These are phyloP conservation scores for Lucilia cuprina DNA, from an alignment of 1,140 invertebrate genomes.

Conservation along the genomic window DNA sequence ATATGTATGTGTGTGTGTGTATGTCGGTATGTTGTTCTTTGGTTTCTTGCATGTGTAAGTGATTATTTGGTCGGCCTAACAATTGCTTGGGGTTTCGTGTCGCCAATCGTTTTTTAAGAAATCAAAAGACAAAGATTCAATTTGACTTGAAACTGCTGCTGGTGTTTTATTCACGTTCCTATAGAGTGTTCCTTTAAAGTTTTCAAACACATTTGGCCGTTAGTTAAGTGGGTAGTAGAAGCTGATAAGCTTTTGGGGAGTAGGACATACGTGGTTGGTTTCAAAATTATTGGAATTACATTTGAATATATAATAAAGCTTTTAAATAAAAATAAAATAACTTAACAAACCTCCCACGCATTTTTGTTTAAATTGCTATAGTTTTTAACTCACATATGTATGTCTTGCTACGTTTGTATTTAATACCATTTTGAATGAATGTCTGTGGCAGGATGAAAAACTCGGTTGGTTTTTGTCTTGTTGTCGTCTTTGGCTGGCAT, in stretches of 20 bases:
- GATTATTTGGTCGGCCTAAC: constrained; percentile 48
- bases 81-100: constrained; percentile 37
- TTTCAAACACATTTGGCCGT: background rate
- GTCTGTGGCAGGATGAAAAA: background rate
- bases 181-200: background rate
- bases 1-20: no score
- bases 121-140: constrained; percentile 33
- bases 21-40: background rate
- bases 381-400: background rate
- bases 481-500: constrained; percentile 20
- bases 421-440: background rate
- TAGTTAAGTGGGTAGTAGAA: constrained; percentile 28
- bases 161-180: background rate
- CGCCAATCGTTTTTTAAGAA: constrained; percentile 37
- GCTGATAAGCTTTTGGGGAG: background rate
- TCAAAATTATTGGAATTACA: no score
- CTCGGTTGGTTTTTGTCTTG: background rate
- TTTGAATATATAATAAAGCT: no score
- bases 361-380: background rate
- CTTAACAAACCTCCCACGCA: no score
- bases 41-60: background rate
- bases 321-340: no score
- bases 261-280: background rate
- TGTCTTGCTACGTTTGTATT: background rate
- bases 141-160: constrained; percentile 33